Evolutionary conservation across 1,140 invertebrate species (phyloP), one percentile per base, ranked within the genome.

Genomic region (Drosophila subpulchrella): DNA sequence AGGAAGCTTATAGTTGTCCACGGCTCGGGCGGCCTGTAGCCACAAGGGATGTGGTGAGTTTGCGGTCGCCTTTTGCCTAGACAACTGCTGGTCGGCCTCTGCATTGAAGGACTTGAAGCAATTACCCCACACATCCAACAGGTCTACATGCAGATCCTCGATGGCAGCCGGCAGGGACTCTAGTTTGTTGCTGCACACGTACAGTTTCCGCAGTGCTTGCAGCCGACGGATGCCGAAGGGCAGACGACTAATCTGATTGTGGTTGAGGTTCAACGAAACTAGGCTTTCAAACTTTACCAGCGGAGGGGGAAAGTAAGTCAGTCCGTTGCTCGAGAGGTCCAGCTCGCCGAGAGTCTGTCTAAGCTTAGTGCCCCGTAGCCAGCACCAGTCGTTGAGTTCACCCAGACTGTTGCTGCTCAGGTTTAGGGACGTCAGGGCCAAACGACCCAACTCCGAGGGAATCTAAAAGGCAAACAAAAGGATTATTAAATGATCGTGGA

Each of bases 331-430:
- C 3, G 84, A 90, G n/a, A 92, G 62, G 75, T 92, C 90, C 34
- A 92, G 62, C 24, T 81, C 75, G 17, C 65, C 53, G 17, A 92
- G 67, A 0, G 91, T 73, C 12, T 75, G 41, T 12, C 65, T 75
- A 0, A 94, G 91, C 71, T 93, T 90, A 36, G 76, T 90, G 24
- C 94, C 94, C 44, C 94, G 92, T 41, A 96, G 76, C 96, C 96
- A 96, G 47, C 91, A 78, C 95, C 95, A 96, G 67, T 95, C 94
- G 46, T 91, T 91, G 27, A 86, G 78, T 74, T 93, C 92, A 42
- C 95, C 94, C 27, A 98, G 92, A 54, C 92, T 86, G 93, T 98
- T 98, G 62, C 95, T 94, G 6, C 95, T 93, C 17, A 98, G 75
- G 93, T 95, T 94, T 11, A 98, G 90, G 81, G 96, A 94, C 72